Conservation (phyloP, 2,113 vertebrate genomes). For the Trogon surrucura region DNA sequence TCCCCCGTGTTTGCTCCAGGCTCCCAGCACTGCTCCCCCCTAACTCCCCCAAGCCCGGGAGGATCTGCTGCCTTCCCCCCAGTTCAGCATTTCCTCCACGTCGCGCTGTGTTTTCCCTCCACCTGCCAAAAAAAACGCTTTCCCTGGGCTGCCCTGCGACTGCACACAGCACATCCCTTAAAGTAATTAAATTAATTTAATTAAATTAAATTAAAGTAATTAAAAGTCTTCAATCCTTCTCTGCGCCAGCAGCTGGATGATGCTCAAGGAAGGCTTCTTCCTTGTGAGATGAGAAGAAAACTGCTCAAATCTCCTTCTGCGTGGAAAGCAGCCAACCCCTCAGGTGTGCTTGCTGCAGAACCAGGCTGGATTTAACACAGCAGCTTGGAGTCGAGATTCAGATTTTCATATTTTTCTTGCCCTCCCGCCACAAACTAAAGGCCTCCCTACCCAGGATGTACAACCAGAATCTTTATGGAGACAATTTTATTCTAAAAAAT, state of each 20-base stretch:
- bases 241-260: background rate
- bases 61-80: background rate
- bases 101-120: background rate
- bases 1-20: background rate
- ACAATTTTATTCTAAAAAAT: background rate
- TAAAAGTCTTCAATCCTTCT: background rate
- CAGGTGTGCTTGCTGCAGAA: background rate
- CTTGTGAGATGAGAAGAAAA: background rate
- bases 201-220: too few species aligned
- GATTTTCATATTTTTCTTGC: background rate
- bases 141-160: background rate
- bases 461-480: background rate
- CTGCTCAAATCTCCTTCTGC: background rate
- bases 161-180: background rate
- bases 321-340: background rate
- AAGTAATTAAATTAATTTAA: too few species aligned
- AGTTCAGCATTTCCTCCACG: background rate
- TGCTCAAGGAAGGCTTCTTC: background rate
- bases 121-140: background rate
- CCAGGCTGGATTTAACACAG: background rate
- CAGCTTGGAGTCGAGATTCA: background rate
- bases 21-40: background rate
- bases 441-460: background rate
- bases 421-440: background rate
- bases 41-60: background rate